Percentiles rank a stretch among this genome's conserved stretches.
Conservation (phyloP, 2,888 invertebrate species). For the Drosophila neonasuta region DNA sequence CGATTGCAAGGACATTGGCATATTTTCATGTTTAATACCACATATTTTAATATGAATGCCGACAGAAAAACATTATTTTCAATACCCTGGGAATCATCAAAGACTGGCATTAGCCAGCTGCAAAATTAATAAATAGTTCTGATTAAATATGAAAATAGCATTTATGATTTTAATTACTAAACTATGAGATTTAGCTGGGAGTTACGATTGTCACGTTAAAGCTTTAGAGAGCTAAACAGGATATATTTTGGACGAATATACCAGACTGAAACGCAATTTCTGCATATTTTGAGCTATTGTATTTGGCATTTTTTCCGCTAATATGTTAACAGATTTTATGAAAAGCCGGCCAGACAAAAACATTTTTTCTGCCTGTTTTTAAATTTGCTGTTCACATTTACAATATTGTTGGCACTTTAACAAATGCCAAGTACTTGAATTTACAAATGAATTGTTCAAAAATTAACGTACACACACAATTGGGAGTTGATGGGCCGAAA, state of each 20-base stretch:
- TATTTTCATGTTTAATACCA: conserved; percentile 26
- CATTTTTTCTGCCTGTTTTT: conserved; percentile 19
- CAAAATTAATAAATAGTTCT: not conserved
- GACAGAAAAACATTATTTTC: not conserved
- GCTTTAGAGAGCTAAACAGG: not conserved
- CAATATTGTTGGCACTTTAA: conserved; percentile 49
- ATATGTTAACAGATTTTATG: conserved; percentile 37
- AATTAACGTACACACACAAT: conserved; percentile 32
- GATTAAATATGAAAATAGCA: not conserved
- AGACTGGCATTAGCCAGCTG: not conserved
- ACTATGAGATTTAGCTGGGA: not conserved
- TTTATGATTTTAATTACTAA: not conserved
- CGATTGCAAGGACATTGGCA: conserved; percentile 42
- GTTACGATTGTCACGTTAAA: not conserved
- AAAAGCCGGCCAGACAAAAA: conserved; percentile 31
- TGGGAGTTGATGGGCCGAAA: not conserved
- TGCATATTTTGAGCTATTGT: conserved; percentile 23
- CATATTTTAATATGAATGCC: conserved; percentile 13
- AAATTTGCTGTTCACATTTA: conserved; percentile 27
- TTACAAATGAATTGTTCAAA: conserved; percentile 53
- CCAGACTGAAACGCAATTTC: not conserved
- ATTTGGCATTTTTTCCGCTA: conserved; percentile 3
- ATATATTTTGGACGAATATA: not conserved
- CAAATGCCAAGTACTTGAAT: conserved; percentile 43
- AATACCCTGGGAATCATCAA: not conserved